These are phyloP conservation scores for Contarinia nasturtii DNA, from an alignment of 1,140 invertebrate species.

Conservation along the genomic window DNA sequence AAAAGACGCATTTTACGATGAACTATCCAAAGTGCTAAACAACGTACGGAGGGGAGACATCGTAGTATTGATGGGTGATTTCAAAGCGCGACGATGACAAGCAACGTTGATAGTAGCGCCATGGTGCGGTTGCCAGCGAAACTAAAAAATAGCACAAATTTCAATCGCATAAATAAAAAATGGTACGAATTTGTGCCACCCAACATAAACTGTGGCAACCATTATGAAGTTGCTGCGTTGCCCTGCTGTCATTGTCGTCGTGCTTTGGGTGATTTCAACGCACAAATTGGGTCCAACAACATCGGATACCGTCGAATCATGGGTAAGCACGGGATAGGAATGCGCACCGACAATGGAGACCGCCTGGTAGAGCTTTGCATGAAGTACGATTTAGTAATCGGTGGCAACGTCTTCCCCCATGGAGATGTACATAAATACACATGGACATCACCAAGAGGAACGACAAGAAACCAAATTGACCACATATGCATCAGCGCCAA, in stretches of 20 bases:
- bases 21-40: no score
- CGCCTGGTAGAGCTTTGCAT: not conserved
- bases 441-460: not conserved
- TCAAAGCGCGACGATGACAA: no score
- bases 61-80: no score
- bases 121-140: no score
- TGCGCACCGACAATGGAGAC: not conserved
- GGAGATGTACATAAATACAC: not conserved
- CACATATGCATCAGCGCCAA: not conserved
- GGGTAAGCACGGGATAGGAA: not conserved
- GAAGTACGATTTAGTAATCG: not conserved
- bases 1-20: not conserved
- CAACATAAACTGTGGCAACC: no score
- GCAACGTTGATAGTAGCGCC: no score
- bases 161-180: no score
- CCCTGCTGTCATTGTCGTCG: no score
- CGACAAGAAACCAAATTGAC: not conserved
- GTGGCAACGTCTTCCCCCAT: not conserved
- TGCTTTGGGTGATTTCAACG: not conserved
- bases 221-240: no score
- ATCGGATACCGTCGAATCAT: not conserved
- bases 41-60: no score
- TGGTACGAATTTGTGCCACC: no score
- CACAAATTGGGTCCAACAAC: not conserved
- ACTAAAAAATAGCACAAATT: no score